phyloP scores from a whole-genome alignment of 2,113 vertebrate genomes.

The Mormyrus lacerda region DNA sequence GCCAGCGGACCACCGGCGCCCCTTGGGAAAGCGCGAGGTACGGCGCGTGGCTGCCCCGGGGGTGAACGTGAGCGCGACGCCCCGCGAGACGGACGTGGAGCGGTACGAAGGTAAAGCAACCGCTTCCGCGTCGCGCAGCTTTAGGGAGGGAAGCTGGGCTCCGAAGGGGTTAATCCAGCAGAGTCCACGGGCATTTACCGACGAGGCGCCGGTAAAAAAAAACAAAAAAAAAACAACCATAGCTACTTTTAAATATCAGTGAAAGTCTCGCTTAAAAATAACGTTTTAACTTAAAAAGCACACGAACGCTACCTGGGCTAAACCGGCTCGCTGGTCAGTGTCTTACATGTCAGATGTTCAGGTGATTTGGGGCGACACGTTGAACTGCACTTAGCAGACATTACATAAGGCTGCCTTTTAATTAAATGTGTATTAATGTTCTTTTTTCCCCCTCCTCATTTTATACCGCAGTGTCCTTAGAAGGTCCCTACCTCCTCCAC shows the following conservation, averaged over 20 bases:
- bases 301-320: background rate
- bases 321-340: background rate
- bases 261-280: background rate
- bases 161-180: background rate
- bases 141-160: background rate
- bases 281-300: background rate
- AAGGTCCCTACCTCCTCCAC: constrained; percentile 12
- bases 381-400: background rate
- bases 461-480: constrained; percentile 21
- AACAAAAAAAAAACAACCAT: background rate
- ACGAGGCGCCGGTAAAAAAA: background rate
- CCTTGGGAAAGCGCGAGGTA: background rate
- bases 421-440: background rate
- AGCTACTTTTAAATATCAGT: background rate
- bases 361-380: background rate
- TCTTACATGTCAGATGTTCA: background rate
- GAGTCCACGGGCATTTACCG: background rate
- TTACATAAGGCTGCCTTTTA: background rate
- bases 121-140: background rate
- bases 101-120: background rate
- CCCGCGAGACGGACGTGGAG: background rate
- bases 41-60: background rate
- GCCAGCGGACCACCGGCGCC: background rate
- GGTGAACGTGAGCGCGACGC: background rate
- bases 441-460: background rate